A percentile compares a stretch with the other conserved stretches of the same genome.
These are phyloP conservation scores for Sturnira hondurensis DNA, from an alignment of 2,113 vertebrate genomes.

Conservation along the genomic window DNA sequence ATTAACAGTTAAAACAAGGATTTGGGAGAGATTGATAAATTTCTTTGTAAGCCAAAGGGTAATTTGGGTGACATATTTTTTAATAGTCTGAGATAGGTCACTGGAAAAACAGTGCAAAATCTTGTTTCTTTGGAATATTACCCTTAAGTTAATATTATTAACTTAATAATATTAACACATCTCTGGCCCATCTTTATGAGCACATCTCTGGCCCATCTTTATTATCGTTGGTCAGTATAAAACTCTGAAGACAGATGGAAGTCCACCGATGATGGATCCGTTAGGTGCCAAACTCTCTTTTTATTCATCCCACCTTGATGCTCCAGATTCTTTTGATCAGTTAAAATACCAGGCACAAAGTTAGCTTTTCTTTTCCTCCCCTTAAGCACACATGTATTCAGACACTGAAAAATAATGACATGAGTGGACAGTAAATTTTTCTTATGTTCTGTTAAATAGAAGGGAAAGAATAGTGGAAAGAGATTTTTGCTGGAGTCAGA, in stretches of 20 bases:
- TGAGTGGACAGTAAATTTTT: constrained; percentile 37
- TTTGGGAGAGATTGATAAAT: constrained; percentile 63
- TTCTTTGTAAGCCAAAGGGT: constrained; percentile 59
- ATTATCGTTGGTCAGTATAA: neutral
- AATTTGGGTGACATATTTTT: constrained; percentile 58
- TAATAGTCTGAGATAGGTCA: constrained; percentile 45
- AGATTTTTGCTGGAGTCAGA: constrained; percentile 39
- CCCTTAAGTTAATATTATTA: too few relatives aligned
- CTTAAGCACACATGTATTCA: neutral
- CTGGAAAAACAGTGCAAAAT: constrained; percentile 60
- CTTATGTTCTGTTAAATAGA: constrained; percentile 47
- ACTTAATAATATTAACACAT: too few relatives aligned
- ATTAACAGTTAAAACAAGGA: constrained; percentile 78
- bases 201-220: neutral
- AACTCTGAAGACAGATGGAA: neutral
- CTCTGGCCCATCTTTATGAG: neutral
- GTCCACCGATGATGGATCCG: neutral
- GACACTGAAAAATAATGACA: constrained; percentile 20
- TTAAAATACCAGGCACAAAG: neutral
- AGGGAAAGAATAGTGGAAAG: constrained; percentile 21
- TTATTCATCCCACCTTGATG: neutral
- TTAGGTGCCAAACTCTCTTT: neutral
- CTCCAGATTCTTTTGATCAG: neutral
- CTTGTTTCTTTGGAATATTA: neutral
- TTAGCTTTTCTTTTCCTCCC: constrained; percentile 13